Percentiles rank a stretch among this genome's conserved stretches.
These are phyloP conservation scores for Corydoras maculifer DNA, from an alignment of 2,113 vertebrate species.

Conservation along the genomic window DNA sequence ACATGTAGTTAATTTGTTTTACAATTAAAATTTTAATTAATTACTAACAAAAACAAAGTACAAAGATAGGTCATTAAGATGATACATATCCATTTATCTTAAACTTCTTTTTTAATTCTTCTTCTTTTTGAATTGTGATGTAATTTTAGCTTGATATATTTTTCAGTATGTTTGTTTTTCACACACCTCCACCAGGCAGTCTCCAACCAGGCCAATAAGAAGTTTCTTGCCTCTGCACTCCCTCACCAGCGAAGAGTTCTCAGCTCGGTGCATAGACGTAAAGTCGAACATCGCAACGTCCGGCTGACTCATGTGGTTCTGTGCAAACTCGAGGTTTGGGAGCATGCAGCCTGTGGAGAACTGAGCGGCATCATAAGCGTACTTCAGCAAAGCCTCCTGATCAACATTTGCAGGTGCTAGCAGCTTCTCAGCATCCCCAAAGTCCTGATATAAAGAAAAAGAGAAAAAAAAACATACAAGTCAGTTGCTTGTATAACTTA, in stretches of 20 bases:
- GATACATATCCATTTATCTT: no score
- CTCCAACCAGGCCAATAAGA: slow-evolving; percentile 77
- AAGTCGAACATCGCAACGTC: slow-evolving; percentile 86
- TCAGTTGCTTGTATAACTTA: no score
- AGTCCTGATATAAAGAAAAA: slow-evolving; percentile 61
- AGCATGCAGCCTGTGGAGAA: slow-evolving; percentile 74
- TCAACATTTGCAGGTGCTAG: slow-evolving; percentile 69
- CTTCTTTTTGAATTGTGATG: background rate
- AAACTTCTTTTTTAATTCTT: no score
- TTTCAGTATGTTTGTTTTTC: background rate
- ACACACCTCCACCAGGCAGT: slow-evolving; percentile 90
- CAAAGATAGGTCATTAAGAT: no score
- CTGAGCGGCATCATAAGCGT: slow-evolving; percentile 70
- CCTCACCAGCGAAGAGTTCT: slow-evolving; percentile 74
- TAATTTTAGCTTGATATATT: background rate
- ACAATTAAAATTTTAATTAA: no score
- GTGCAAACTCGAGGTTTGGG: slow-evolving; percentile 70
- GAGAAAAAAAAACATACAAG: no score
- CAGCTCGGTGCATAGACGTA: slow-evolving; percentile 80
- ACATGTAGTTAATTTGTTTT: no score
- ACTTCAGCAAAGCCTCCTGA: slow-evolving; percentile 62
- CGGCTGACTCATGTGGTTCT: slow-evolving; percentile 52
- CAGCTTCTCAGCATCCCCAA: slow-evolving; percentile 63
- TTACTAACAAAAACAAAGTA: no score
- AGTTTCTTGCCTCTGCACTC: slow-evolving; percentile 67